A percentile compares a stretch with the other conserved stretches of the same genome.
phyloP scores from a whole-genome alignment of 2,888 invertebrate species.

The Callyntrura guangdongensis region DNA sequence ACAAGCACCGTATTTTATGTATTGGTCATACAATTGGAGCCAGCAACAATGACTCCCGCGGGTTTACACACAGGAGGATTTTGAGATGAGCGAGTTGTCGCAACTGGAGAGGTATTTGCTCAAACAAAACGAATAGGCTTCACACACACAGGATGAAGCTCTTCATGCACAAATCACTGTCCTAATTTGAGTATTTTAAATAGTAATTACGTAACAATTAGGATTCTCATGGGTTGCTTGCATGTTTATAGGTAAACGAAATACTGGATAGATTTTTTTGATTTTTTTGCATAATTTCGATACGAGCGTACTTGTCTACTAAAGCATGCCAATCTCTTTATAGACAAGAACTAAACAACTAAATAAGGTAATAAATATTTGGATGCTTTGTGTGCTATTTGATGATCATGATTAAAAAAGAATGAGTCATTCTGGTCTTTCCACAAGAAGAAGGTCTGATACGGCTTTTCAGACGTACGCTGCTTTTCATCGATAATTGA shows the following conservation, averaged over 20 bases:
- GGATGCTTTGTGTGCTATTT: background rate
- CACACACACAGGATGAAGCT: background rate
- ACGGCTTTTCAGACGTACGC: background rate
- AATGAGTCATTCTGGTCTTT: conserved; percentile 30
- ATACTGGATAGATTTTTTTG: no score
- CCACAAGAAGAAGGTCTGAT: background rate
- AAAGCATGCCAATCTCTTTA: no score
- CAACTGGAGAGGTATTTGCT: background rate
- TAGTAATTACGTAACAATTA: conserved; percentile 44
- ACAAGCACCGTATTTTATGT: conserved; percentile 52
- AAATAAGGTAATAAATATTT: background rate
- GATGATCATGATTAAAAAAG: background rate
- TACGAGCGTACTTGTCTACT: no score
- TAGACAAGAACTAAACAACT: no score
- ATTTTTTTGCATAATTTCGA: background rate
- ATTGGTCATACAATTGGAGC: conserved; percentile 63
- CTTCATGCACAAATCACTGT: background rate
- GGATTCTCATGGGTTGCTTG: no score
- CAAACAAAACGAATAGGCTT: background rate
- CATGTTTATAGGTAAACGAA: no score
- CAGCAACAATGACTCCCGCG: conserved; percentile 62
- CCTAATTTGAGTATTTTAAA: background rate
- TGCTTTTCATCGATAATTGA: background rate
- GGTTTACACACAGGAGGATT: background rate
- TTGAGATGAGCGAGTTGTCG: background rate